These are phyloP conservation scores for Leptodactylus fallax DNA, from an alignment of 2,797 vertebrate species.

Conservation along the genomic window DNA sequence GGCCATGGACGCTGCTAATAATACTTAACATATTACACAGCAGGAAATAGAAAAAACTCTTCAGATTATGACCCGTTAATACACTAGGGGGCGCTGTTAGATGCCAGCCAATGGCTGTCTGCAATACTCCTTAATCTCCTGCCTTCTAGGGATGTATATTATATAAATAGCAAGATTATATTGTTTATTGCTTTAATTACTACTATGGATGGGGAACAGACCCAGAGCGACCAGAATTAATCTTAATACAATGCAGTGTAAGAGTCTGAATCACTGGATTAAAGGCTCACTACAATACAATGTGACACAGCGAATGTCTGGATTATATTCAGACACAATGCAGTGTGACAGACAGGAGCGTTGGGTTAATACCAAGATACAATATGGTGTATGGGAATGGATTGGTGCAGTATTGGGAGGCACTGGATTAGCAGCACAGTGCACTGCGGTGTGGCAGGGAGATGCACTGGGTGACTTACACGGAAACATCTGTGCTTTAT, in stretches of 20 bases:
- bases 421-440: not conserved
- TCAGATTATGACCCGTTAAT: not conserved
- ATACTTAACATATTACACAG: not conserved
- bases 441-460: not conserved
- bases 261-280: not conserved
- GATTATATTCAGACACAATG: not conserved
- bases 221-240: constrained; percentile 11
- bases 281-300: not conserved
- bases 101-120: not conserved
- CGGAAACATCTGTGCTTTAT: not conserved
- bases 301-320: constrained; percentile 4
- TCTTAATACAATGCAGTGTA: constrained; percentile 15
- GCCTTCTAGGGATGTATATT: not conserved
- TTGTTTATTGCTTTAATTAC: constrained; percentile 30
- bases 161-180: constrained; percentile 19
- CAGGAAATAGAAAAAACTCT: not conserved
- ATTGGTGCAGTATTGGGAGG: not conserved
- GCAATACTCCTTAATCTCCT: not conserved
- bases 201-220: constrained; percentile 17
- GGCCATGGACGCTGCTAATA: not conserved
- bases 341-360: not conserved
- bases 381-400: not conserved
- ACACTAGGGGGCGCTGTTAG: not conserved
- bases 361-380: not conserved
- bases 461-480: not conserved